phyloP scores from a whole-genome alignment of 1,140 invertebrate species.

The Mesaphorura yosii region DNA sequence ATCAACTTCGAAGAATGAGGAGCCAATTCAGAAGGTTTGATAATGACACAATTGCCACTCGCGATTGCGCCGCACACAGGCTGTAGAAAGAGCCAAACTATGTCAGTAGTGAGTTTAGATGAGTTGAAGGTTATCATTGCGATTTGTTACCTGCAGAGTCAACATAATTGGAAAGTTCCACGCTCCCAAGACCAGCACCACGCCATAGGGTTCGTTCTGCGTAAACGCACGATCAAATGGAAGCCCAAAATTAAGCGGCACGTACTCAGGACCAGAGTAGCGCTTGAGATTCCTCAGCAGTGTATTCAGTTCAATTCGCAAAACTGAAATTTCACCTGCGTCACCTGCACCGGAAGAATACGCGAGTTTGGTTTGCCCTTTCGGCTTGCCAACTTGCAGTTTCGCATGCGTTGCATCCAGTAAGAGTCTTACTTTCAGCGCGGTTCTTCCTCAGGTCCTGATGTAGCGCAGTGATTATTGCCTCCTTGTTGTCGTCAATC shows the following conservation, averaged over 20 bases:
- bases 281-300: constrained; percentile 41
- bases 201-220: constrained; percentile 43
- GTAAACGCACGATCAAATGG: constrained; percentile 45
- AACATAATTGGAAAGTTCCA: constrained; percentile 95
- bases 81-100: too few species aligned
- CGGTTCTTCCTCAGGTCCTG: constrained; percentile 63
- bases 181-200: constrained; percentile 70
- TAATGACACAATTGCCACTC: constrained; percentile 82
- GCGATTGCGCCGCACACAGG: constrained; percentile 77
- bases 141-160: too few species aligned
- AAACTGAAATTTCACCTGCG: too few species aligned
- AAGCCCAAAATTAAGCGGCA: too few species aligned
- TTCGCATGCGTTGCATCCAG: constrained; percentile 29
- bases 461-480: constrained; percentile 58
- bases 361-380: constrained; percentile 18
- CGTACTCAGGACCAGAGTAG: too few species aligned
- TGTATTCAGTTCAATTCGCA: constrained; percentile 40
- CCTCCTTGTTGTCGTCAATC: constrained; percentile 63
- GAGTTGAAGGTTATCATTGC: too few species aligned
- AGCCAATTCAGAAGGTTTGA: constrained; percentile 95
- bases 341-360: too few species aligned
- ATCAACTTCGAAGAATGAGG: constrained; percentile 58
- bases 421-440: constrained; percentile 32
- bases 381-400: constrained; percentile 18
- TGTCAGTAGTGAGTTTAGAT: too few species aligned